phyloP scores from a whole-genome alignment of 2,797 vertebrate genomes.

The Oceanodroma leucorhoa region DNA sequence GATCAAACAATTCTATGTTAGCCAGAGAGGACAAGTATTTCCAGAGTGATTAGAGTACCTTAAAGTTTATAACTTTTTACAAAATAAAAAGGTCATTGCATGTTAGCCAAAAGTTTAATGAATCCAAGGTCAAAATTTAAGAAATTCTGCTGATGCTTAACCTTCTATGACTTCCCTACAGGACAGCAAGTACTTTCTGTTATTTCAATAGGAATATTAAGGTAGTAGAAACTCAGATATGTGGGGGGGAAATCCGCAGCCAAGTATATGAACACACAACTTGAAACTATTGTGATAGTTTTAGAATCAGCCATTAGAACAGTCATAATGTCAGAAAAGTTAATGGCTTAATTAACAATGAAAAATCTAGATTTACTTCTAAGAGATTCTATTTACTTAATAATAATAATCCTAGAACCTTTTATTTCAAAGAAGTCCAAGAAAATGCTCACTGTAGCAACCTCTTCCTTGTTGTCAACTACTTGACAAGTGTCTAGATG shows the following conservation, averaged over 20 bases:
- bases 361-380: background rate
- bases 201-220: background rate
- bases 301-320: background rate
- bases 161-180: background rate
- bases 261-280: background rate
- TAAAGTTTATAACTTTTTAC: background rate
- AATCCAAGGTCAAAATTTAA: background rate
- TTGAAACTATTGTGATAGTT: background rate
- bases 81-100: background rate
- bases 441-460: background rate
- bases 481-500: background rate
- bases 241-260: background rate
- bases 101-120: background rate
- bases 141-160: background rate
- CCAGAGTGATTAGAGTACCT: background rate
- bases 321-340: background rate
- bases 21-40: background rate
- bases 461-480: background rate
- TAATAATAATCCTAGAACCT: background rate
- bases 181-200: background rate
- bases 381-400: background rate
- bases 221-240: background rate
- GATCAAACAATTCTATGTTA: background rate
- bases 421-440: background rate
- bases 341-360: background rate